Base-by-base conservation (phyloP, 2,797 vertebrate species). In the Phrynocephalus guinanensis region DNA sequence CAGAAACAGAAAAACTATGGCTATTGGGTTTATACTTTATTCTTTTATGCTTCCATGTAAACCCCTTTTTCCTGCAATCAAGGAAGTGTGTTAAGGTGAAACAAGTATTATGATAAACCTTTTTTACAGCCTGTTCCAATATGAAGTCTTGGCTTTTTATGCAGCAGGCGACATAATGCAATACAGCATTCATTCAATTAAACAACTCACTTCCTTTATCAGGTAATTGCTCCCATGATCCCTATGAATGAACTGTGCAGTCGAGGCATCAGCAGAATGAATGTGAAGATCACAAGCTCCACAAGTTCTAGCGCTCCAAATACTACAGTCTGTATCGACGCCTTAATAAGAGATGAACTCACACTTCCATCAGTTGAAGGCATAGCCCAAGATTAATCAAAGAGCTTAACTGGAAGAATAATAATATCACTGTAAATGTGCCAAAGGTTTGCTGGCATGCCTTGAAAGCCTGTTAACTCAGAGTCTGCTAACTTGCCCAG, bases 391-490 rank as follows among this genome's bases (percentile, higher is more conserved):
- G 63, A 82, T 85, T 56, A 82, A 73, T 90, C 78, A 87, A 90
- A 90, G 52, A 84, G 66, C 67, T 92, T 0, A 0, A 94, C 11
- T 89, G 88, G 83, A 90, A 91, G 79, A 86, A 63, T 8, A 86
- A 72, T 89, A 91, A 71, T 81, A 93, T 30, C 86, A 72, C 70
- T 82, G 70, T 88, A 92, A 22, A 90, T 48, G n/a, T 83, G 80
- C 73, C 86, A 76, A 60, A 82, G 38, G 20, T 82, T 5, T 38
- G 20, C 50, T 91, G 83, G 73, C 60, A 82, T 52, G 50, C 20
- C 89, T n/a, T 71, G 68, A 84, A 90, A 93, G 90, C 85, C 83
- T 86, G 92, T 90, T 93, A 92, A 73, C 0, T 38, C 70, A 82
- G 63, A 73, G 6, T 86, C 87, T 89, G 67, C 68, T 88, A 56